phyloP scores from a whole-genome alignment of 2,888 invertebrate species.

The Sarcophaga subvicina region DNA sequence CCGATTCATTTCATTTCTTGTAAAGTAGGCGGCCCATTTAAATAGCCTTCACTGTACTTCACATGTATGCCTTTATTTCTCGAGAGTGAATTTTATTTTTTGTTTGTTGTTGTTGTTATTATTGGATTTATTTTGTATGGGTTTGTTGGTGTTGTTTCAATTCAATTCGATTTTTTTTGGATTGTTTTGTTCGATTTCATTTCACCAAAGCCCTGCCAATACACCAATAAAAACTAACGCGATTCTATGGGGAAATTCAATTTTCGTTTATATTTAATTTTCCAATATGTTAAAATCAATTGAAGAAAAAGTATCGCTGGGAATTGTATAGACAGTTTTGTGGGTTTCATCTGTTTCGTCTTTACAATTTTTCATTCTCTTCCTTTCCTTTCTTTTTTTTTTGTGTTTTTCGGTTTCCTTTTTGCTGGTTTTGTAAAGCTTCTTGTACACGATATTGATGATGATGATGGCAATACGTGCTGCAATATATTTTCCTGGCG shows the following conservation, averaged over 20 bases:
- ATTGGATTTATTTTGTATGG: slow-evolving; percentile 26
- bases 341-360: slow-evolving; percentile 46
- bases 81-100: neutral
- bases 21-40: too few species aligned
- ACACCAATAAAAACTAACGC: slow-evolving; percentile 61
- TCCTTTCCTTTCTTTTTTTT: neutral
- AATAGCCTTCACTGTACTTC: too few species aligned
- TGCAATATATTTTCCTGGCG: slow-evolving; percentile 1
- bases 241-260: slow-evolving; percentile 69
- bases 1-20: too few species aligned
- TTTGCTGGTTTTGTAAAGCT: neutral
- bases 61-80: too few species aligned
- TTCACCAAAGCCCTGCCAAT: slow-evolving; percentile 23
- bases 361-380: neutral
- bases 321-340: slow-evolving; percentile 68
- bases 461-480: slow-evolving; percentile 39
- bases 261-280: slow-evolving; percentile 70
- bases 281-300: slow-evolving; percentile 70
- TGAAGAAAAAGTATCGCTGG: slow-evolving; percentile 66
- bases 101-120: slow-evolving; percentile 12
- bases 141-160: slow-evolving; percentile 1
- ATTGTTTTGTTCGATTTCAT: slow-evolving; percentile 3
- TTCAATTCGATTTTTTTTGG: neutral
- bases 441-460: slow-evolving; percentile 10
- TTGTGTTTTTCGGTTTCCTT: neutral